phyloP scores from a whole-genome alignment of 1,140 invertebrate species.

The Orchestia grillus region DNA sequence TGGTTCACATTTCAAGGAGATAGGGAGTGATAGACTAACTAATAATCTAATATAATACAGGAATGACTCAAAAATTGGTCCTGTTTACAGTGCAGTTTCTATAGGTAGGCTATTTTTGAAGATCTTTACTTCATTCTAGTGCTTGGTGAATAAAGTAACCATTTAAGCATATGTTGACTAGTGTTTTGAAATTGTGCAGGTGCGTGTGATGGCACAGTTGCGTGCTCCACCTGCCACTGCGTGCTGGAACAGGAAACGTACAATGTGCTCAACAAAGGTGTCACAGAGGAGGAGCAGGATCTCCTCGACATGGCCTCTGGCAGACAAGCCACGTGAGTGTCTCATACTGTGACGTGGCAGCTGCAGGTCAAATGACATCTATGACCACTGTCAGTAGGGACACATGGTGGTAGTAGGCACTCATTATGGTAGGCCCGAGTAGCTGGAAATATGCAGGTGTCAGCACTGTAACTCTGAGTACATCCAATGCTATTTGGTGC shows the following conservation, averaged over 20 bases:
- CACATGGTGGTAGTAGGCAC: background rate
- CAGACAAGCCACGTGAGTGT: background rate
- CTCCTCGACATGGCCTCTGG: constrained; percentile 26
- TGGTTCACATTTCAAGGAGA: too few relatives aligned
- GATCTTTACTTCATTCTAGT: too few relatives aligned
- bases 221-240: constrained; percentile 25
- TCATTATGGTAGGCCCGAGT: too few relatives aligned
- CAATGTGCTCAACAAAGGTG: constrained; percentile 11
- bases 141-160: too few relatives aligned
- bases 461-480: too few relatives aligned
- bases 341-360: background rate
- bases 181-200: background rate
- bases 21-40: too few relatives aligned
- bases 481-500: background rate
- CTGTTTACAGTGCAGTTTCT: too few relatives aligned
- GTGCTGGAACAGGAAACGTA: background rate
- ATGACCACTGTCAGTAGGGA: background rate
- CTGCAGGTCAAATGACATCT: background rate
- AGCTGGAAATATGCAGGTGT: too few relatives aligned
- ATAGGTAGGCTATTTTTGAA: too few relatives aligned
- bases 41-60: too few relatives aligned
- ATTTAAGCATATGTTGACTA: background rate
- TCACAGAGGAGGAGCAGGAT: constrained; percentile 15
- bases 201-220: constrained; percentile 32
- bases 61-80: too few relatives aligned